These are phyloP conservation scores for Pelodytes ibericus DNA, from an alignment of 2,797 vertebrate genomes.

Conservation along the genomic window DNA sequence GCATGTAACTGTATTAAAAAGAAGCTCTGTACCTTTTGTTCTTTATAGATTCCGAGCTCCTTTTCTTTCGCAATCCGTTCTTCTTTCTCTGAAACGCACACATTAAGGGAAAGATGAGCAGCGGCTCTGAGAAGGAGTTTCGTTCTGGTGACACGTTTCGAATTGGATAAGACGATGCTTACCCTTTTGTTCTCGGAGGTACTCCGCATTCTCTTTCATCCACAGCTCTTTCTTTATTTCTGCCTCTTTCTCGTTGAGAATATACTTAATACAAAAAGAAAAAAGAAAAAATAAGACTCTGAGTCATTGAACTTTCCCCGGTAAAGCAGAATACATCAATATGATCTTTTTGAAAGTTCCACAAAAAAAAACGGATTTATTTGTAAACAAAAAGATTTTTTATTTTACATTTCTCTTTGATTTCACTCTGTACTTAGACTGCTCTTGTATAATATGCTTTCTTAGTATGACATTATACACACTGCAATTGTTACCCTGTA, in stretches of 20 bases:
- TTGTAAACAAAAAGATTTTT: background rate
- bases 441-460: too few relatives aligned
- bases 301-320: slow-evolving; percentile 3
- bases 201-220: slow-evolving; percentile 94
- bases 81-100: slow-evolving; percentile 86
- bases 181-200: slow-evolving; percentile 94
- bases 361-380: background rate
- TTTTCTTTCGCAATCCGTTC: slow-evolving; percentile 93
- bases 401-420: background rate
- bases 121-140: slow-evolving; percentile 21
- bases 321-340: background rate
- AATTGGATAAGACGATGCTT: slow-evolving; percentile 54
- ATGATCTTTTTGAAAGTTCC: background rate
- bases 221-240: slow-evolving; percentile 91
- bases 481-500: too few relatives aligned
- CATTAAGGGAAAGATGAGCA: slow-evolving; percentile 55
- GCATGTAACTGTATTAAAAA: too few relatives aligned
- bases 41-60: slow-evolving; percentile 94
- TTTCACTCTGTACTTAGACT: background rate
- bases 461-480: too few relatives aligned
- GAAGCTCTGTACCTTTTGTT: slow-evolving; percentile 83
- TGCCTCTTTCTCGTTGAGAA: slow-evolving; percentile 88
- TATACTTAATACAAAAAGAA: slow-evolving; percentile 79
- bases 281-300: background rate
- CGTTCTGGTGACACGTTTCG: slow-evolving; percentile 32